Base-by-base conservation (phyloP, 2,888 invertebrate species). In the Bombylius discolor region DNA sequence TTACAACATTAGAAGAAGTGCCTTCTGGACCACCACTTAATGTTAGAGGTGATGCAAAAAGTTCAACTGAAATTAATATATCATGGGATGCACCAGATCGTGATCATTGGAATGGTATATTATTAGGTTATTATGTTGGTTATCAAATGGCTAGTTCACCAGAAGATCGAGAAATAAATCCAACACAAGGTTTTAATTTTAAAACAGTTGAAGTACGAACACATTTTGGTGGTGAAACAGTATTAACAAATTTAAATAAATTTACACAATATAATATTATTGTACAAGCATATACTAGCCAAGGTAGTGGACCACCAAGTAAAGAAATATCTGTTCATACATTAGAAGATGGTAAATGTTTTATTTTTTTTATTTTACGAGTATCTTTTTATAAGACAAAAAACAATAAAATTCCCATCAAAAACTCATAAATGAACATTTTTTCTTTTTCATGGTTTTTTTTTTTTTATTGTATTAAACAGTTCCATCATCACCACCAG, bases 401-500 rank as follows among this genome's bases (percentile, higher is more conserved):
- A 56, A 44, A 36, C 6, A 32, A 6, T 39, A 39, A 39, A 11
- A 39, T 39, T 9, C 11, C 5, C n/a, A n/a, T 44, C 11, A n/a
- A 13, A 44, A 9, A 44, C 12, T n/a, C n/a, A 9, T 44, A 5
- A 12, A 44, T 12, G 44, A 4, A 5, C 11, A 44, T 11, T 36
- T 52, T 23, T 11, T 44, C n/a, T 34, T 14, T 14, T 52, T 36
- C 31, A 13, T 31, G 34, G 50, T 11, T 49, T 47, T 34, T 49
- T 32, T 11, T 33, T 46, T 33, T 33, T 13, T 44, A 13, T 13
- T 45, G 5, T 33, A 9, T 45, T 53, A 49, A 53, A 58, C 73
- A 90, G 90, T 91, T 14, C 95, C 95, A 55, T 90, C 90, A 67
- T 81, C 85, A 53, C 86, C 90, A 31, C 90, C 91, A 5, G 87